phyloP scores from a whole-genome alignment of 2,113 vertebrate species.

The Pollimyrus isidori region DNA sequence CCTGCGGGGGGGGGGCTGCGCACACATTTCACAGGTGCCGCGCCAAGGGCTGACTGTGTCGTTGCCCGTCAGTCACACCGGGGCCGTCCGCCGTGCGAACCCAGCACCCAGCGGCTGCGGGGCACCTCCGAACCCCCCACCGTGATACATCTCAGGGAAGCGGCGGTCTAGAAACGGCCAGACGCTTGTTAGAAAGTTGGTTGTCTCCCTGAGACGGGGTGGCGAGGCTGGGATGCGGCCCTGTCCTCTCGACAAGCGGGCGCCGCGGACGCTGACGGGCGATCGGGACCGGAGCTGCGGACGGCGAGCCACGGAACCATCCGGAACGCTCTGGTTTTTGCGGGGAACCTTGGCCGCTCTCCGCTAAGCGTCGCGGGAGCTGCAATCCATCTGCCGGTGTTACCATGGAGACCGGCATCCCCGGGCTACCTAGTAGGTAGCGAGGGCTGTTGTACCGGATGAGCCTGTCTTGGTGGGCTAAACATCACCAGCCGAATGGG shows the following conservation, averaged over 20 bases:
- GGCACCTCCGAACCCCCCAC: not conserved
- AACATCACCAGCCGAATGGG: constrained; percentile 19
- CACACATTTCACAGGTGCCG: not conserved
- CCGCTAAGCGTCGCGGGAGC: constrained; percentile 34
- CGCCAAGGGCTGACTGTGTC: not conserved
- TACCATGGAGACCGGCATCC: constrained; percentile 46
- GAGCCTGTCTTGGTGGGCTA: constrained; percentile 37
- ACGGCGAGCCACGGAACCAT: constrained; percentile 16
- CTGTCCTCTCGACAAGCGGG: not conserved
- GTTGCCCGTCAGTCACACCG: not conserved
- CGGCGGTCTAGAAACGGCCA: not conserved
- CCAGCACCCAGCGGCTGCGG: not conserved
- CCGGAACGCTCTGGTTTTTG: constrained; percentile 30
- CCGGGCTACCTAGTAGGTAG: constrained; percentile 41
- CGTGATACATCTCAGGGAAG: not conserved
- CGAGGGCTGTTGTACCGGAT: constrained; percentile 36
- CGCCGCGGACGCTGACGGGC: not conserved
- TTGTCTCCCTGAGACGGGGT: not conserved
- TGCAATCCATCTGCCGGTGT: constrained; percentile 42
- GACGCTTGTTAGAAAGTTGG: not conserved
- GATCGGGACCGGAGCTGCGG: constrained; percentile 17
- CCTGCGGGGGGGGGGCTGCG: not conserved
- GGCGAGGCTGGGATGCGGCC: not conserved
- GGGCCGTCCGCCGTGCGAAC: not conserved
- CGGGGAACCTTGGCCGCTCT: constrained; percentile 34